Percentiles rank a stretch among this genome's conserved stretches.
These are phyloP conservation scores for Bambusicola thoracicus DNA, from an alignment of 2,113 vertebrate species.

Conservation along the genomic window DNA sequence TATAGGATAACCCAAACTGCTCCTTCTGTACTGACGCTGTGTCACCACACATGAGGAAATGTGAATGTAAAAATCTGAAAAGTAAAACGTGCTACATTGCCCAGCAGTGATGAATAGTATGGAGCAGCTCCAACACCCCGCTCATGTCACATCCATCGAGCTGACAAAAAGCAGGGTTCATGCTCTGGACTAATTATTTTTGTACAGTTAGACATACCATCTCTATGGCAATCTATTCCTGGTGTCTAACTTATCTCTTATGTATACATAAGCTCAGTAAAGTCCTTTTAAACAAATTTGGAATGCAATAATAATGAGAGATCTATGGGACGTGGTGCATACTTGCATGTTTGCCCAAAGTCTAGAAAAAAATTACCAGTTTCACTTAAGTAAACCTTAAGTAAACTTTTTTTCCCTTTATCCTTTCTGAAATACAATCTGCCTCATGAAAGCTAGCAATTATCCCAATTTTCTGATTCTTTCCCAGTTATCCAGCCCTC, in stretches of 20 bases:
- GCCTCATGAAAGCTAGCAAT: slow-evolving; percentile 32
- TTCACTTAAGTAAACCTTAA: neutral
- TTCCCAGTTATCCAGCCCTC: neutral
- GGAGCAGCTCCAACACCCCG: neutral
- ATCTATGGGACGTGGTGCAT: neutral
- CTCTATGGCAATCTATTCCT: neutral
- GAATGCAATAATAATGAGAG: neutral
- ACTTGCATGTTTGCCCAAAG: neutral
- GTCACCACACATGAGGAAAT: neutral
- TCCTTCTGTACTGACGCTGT: neutral
- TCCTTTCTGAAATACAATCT: slow-evolving; percentile 20
- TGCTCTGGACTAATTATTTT: slow-evolving; percentile 17
- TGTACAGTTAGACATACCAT: neutral
- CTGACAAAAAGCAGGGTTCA: slow-evolving; percentile 27
- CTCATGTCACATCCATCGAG: neutral
- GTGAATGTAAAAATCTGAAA: neutral
- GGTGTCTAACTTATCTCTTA: neutral
- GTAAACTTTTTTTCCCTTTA: neutral
- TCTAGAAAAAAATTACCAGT: neutral
- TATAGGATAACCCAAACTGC: neutral
- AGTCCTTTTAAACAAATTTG: neutral
- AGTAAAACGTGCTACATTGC: neutral
- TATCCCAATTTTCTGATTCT: neutral
- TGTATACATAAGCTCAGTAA: neutral
- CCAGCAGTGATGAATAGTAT: neutral